Evolutionary conservation across 2,888 invertebrate species (phyloP), one percentile per base, ranked within the genome.

Genomic region (Drosophila eohydei): DNA sequence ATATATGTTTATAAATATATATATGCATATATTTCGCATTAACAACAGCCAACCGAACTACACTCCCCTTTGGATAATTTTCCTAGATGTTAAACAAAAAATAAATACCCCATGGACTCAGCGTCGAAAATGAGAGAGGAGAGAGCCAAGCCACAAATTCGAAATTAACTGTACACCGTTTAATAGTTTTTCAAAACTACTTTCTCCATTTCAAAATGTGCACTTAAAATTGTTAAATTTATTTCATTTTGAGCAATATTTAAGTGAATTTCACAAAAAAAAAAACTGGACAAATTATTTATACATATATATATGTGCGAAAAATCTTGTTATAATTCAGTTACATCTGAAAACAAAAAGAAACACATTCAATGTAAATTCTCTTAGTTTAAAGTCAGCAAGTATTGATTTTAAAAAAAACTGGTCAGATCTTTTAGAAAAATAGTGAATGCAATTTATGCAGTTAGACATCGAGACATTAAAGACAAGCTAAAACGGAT

Each of bases 11-110:
- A 41, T 41, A 7, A 28, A 44, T 7, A 38, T 61, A 78, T 59
- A 41, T 55, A 30, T 16, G 30, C 32, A 54, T 54, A 61, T 62
- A 74, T 62, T 65, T 75, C 61, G 67, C 75, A 78, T 79, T 58
- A 67, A 73, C 55, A 74, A 71, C 78, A 75, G 78, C 78, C 79
- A 78, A 78, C 77, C 79, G 79, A 78, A 78, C 79, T 74, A 78
- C 78, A 78, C 78, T 79, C 79, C 79, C 77, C 74, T 78, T 78
- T 78, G 71, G 75, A 79, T 64, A 52, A 48, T 56, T 54, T 67
- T 74, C 70, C 71, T 75, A 71, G 79, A 75, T 68, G 79, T 74
- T 57, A 64, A 71, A 63, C 46, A 60, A 62, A 46, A 69, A 7
- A 34, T 21, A 32, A 7, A 50, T 21, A 38, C 36, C 66, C 74